Conservation (phyloP, 2,888 invertebrate genomes). For the Tachystola acroxantha region DNA sequence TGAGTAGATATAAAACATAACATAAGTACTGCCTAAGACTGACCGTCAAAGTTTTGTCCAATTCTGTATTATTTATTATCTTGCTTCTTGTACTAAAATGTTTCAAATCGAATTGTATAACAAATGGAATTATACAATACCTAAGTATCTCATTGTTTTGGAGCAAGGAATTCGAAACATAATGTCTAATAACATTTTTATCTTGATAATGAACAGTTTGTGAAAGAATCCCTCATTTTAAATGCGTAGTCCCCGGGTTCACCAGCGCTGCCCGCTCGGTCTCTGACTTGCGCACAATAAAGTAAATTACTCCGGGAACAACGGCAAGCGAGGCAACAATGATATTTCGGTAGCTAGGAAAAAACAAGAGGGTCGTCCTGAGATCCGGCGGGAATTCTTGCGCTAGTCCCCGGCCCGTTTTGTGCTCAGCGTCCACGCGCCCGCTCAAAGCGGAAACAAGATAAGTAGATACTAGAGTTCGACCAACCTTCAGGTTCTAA, state of each 20-base stretch:
- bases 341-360: conserved; percentile 63
- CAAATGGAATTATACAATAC: no score
- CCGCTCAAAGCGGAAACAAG: conserved; percentile 23
- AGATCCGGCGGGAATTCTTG: conserved; percentile 62
- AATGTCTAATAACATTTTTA: conserved; percentile 14
- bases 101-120: no score
- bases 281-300: conserved; percentile 58
- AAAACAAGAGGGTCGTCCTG: conserved; percentile 66
- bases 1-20: no score
- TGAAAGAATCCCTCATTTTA: conserved; percentile 39
- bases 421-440: conserved; percentile 20
- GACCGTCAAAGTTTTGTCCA: no score
- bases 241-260: conserved; percentile 30
- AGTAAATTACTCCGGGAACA: conserved; percentile 62
- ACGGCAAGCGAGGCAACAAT: conserved; percentile 51
- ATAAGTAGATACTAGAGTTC: conserved; percentile 32
- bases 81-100: no score
- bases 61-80: no score
- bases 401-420: conserved; percentile 42
- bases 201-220: conserved; percentile 35
- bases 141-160: background rate
- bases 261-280: conserved; percentile 34
- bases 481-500: no score
- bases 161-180: conserved; percentile 7
- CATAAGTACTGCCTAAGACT: no score